Evolutionary conservation across 2,113 vertebrate species (phyloP).

Genomic region (Strigops habroptila): DNA sequence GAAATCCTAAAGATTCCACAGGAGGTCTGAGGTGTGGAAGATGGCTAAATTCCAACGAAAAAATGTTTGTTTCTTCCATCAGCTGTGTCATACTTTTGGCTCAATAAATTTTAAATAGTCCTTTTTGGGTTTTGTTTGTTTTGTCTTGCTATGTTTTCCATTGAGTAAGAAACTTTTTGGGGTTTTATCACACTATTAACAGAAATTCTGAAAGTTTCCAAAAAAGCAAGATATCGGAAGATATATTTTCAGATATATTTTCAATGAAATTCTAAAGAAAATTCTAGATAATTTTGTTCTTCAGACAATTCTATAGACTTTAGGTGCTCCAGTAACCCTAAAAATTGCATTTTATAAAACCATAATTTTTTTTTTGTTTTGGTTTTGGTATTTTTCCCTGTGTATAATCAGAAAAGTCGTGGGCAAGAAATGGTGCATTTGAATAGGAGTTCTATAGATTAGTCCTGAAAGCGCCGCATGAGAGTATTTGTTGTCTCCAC

Average conservation of each 20-base stretch:
- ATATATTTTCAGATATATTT: background rate
- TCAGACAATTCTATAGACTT: background rate
- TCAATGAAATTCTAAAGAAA: background rate
- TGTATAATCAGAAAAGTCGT: background rate
- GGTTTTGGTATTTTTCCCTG: background rate
- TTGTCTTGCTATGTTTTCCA: background rate
- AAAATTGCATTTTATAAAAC: background rate
- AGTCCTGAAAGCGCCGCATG: background rate
- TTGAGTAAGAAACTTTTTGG: rapidly evolving
- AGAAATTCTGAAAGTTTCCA: background rate
- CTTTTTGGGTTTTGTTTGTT: rapidly evolving
- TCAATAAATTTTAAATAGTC: background rate
- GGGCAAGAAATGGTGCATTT: background rate
- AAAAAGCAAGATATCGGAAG: background rate
- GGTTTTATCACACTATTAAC: background rate
- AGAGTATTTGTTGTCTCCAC: background rate
- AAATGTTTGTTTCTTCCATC: background rate
- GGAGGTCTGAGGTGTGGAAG: background rate
- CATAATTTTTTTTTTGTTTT: background rate
- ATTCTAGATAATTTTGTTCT: background rate
- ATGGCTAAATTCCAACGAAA: background rate
- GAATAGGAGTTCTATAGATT: background rate
- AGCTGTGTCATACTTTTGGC: background rate
- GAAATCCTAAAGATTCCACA: background rate
- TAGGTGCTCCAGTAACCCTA: background rate